Evolutionary conservation across 2,888 invertebrate species (phyloP), one percentile per base, ranked within the genome.

Genomic region (Yponomeuta plumbellus): DNA sequence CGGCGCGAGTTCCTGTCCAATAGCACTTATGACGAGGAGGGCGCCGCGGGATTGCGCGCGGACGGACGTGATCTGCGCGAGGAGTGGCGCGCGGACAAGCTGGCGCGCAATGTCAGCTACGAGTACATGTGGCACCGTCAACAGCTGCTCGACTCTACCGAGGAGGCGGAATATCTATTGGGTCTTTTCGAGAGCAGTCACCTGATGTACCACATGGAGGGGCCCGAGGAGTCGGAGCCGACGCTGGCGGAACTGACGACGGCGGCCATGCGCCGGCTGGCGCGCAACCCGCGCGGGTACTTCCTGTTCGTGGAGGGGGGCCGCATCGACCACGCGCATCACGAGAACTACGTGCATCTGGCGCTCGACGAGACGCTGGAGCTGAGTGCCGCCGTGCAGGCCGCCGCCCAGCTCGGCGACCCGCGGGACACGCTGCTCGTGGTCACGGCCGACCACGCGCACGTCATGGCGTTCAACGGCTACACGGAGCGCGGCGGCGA

Each of bases 221-320:
- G 87, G n/a, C 66, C 71, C 11, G 39, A 73, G 0, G 75, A 79
- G 22, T 76, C 70, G 2, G 92, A 93, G 68, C 96, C 96, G 0
- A 93, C 94, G 0, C 83, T 97, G 17, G 82, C 85, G 0, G 86
- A 88, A 39, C 72, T 88, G 62, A 87, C 87, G 0, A 86, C 85
- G 84, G 92, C 92, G 10, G 97, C 97, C 0, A 94, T 97, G 52
- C 88, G 93, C 67, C 86, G 95, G 2, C 86, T 97, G 64, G 86
- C 90, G 34, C 93, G 93, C 69, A 92, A 93, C 72, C 81, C 88
- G 13, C 90, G 94, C 1, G 97, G 97, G 0, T 97, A 92, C 79
- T 95, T 96, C 75, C 82, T 97, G n/a, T 94, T 97, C 76, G 94
- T 97, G 21, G 95, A 95, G 80, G 94, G 85, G 67, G 94, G 93